Evolutionary conservation across 1,140 invertebrate genomes (phyloP), one percentile per base, ranked within the genome.

Genomic region (Berghia stephanieae): DNA sequence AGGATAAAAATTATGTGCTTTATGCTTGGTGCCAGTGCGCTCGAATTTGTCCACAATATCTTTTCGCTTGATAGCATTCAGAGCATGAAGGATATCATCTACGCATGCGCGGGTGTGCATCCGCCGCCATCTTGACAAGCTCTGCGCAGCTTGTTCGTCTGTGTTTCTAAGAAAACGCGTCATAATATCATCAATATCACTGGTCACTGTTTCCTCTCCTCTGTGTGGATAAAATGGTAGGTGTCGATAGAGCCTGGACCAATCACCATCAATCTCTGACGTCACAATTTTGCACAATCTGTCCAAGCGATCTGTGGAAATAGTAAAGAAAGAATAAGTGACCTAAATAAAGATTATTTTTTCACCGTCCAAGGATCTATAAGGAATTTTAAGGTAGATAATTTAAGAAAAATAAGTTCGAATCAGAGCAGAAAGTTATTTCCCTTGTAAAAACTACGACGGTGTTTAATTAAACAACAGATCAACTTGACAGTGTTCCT

Each of bases 151-250:
- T 52, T 85, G 82, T 34, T 85, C 83, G 43, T 85, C 82, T 2
- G 75, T 80, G 43, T 84, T 81, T 13, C 86, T 75, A 75, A 86
- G 77, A 57, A 81, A 85, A 13, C 78, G 80, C 42, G 81, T 80
- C n/a, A 68, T 77, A 66, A 88, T 87, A n/a, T 86, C 82, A 43
- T 85, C 84, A 5, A 88, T 83, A 75, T 89, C 88, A 31, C 78
- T 70, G 1, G 80, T 43, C 5, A 87, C 67, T 13, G 81, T 86
- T 72, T 87, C 84, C 10, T 83, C 77, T 0, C 88, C 88, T 0
- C 88, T 75, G 1, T 81, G 73, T 0, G 88, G 88, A 44, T 85
- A 78, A 77, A 89, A 89, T 1, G 87, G 87, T 21, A 89, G 80
- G 6, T 49, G 49, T 2, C 83, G 78, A 75, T 89, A 89, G 43